A percentile compares a stretch with the other conserved stretches of the same genome.
phyloP scores from a whole-genome alignment of 2,113 vertebrate species.

The Neopipo cinnamomea region DNA sequence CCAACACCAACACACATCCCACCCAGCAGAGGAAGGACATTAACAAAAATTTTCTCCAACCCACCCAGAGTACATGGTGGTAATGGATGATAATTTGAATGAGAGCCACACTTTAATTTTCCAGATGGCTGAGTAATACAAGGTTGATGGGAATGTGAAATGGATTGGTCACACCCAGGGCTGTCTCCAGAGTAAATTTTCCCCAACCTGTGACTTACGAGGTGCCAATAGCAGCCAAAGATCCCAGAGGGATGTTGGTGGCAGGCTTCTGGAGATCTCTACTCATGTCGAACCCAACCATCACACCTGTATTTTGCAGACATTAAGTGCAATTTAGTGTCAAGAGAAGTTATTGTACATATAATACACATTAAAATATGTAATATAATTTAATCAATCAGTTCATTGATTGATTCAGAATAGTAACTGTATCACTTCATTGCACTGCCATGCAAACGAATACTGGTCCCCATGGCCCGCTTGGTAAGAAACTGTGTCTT shows the following conservation, averaged over 20 bases:
- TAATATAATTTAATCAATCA: neutral
- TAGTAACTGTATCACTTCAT: neutral
- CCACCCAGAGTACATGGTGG: neutral
- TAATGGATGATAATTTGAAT: constrained; percentile 31
- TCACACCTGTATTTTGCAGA: constrained; percentile 83
- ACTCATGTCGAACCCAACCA: constrained; percentile 99
- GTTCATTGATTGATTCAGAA: neutral
- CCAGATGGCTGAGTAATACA: constrained; percentile 59
- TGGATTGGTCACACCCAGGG: constrained; percentile 35
- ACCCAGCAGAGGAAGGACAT: neutral
- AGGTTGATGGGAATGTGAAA: constrained; percentile 51
- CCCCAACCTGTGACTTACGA: constrained; percentile 81
- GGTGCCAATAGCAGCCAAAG: constrained; percentile 89
- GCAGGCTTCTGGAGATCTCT: constrained; percentile 91
- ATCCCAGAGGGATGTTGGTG: constrained; percentile 91
- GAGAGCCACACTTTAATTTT: constrained; percentile 65
- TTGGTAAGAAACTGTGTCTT: neutral
- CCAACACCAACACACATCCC: neutral
- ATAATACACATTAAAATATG: neutral
- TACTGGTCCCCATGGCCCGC: neutral
- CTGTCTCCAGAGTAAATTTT: neutral
- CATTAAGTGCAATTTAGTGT: neutral
- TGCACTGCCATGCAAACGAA: neutral
- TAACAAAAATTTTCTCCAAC: neutral
- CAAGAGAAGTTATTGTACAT: neutral